These are phyloP conservation scores for Lepidurus arcticus DNA, from an alignment of 1,140 invertebrate species.

Conservation along the genomic window DNA sequence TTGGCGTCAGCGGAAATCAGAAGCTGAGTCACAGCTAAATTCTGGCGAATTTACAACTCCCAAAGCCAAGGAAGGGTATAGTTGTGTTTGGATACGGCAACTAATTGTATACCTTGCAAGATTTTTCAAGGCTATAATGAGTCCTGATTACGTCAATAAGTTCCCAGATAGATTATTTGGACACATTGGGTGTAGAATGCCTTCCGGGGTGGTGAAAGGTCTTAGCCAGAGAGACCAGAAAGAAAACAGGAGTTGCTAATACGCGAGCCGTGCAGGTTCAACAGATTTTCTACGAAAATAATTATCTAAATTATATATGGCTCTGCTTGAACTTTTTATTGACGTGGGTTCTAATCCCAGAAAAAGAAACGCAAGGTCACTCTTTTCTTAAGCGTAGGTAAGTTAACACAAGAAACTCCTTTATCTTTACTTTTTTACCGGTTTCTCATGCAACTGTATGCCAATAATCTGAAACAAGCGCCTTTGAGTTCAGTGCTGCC, in stretches of 20 bases:
- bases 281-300: background rate
- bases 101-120: background rate
- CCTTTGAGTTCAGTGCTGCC: no score
- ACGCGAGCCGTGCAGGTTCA: no score
- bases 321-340: background rate
- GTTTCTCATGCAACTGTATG: no score
- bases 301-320: background rate
- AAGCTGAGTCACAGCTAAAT: background rate
- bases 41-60: background rate
- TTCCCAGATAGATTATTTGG: background rate
- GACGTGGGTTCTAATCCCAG: background rate
- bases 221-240: background rate
- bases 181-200: background rate
- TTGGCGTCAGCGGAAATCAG: background rate
- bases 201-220: background rate
- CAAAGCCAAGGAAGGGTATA: background rate
- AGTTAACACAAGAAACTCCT: no score
- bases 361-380: no score
- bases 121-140: background rate
- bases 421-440: no score
- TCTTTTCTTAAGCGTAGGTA: no score
- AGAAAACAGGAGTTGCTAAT: background rate
- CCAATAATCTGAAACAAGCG: no score
- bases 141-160: slow-evolving; percentile 22
- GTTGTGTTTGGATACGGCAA: background rate